phyloP scores from a whole-genome alignment of 2,797 vertebrate species.

The Manis pentadactyla region DNA sequence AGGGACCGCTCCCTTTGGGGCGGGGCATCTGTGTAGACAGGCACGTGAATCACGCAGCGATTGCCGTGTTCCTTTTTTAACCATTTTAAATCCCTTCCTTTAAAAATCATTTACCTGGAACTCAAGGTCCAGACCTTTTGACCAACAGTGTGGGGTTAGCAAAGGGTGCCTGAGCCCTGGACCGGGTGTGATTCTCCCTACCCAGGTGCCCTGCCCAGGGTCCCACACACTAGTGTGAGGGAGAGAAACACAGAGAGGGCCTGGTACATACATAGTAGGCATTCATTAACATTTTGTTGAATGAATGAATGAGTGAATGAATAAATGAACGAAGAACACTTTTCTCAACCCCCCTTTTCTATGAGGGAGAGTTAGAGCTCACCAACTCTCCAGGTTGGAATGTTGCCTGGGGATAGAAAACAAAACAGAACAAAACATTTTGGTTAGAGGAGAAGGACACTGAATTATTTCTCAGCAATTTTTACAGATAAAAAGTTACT shows the following conservation, averaged over 20 bases:
- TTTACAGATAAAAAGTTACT: background rate
- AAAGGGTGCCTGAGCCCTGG: background rate
- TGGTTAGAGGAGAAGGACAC: background rate
- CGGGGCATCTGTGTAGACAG: background rate
- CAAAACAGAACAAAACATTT: background rate
- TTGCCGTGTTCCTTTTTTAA: background rate
- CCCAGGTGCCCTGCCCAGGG: background rate
- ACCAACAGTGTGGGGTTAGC: too few relatives aligned
- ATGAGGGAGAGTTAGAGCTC: background rate
- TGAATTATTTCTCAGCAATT: slow-evolving; percentile 14
- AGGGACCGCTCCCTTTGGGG: too few relatives aligned
- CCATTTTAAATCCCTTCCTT: too few relatives aligned
- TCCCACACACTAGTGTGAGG: background rate
- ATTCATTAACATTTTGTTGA: background rate
- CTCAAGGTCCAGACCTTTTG: background rate
- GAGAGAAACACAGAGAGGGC: background rate
- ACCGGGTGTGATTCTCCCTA: background rate
- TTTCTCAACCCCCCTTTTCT: background rate
- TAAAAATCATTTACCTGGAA: background rate
- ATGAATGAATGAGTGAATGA: background rate
- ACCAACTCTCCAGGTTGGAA: background rate
- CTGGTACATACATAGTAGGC: background rate
- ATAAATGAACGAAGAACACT: background rate
- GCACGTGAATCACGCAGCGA: background rate
- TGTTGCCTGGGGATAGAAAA: background rate